Conservation (phyloP, 2,113 vertebrate genomes). For the Saimiri boliviensis region DNA sequence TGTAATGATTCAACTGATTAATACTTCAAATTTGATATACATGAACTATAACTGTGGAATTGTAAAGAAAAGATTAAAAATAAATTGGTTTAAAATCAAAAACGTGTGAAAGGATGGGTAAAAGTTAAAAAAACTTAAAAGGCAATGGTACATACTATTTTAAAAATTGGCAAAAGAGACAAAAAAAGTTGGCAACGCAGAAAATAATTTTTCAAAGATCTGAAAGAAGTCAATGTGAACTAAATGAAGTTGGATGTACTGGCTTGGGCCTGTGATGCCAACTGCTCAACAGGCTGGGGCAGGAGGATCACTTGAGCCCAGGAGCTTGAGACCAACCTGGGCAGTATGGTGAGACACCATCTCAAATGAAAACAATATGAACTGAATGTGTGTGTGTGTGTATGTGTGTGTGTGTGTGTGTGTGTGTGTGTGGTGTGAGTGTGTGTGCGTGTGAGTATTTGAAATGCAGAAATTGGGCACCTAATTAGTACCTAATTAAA, state of each 20-base stretch:
- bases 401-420: no score
- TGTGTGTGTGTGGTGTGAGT: no score
- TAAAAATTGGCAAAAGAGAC: conserved; percentile 6
- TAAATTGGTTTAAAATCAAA: conserved; percentile 8
- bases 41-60: not conserved
- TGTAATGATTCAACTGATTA: not conserved
- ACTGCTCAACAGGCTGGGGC: not conserved
- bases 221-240: not conserved
- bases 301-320: not conserved
- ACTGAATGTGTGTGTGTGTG: not conserved
- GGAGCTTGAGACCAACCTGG: not conserved
- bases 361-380: not conserved
- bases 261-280: not conserved
- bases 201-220: not conserved
- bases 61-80: not conserved
- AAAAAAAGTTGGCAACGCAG: not conserved
- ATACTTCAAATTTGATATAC: not conserved
- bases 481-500: not conserved
- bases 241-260: not conserved
- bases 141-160: not conserved
- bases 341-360: not conserved
- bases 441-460: not conserved
- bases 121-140: conserved; percentile 18
- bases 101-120: not conserved
- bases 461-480: not conserved